Conservation (phyloP, 2,797 vertebrate genomes). For the Chlorospingus flavigularis region DNA sequence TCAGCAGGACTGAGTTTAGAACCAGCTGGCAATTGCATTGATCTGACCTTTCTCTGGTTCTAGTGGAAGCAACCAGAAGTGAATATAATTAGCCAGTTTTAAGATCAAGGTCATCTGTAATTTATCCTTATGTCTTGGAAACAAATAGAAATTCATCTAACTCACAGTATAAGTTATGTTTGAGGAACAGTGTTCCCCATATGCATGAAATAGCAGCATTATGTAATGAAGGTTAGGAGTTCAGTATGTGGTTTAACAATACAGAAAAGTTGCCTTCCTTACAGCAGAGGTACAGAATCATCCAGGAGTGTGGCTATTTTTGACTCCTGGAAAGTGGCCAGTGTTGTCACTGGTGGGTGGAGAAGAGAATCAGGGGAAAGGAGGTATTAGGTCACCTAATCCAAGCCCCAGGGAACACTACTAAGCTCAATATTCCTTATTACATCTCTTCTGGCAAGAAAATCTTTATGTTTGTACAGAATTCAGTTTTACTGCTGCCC, state of each 20-base stretch:
- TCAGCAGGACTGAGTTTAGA: background rate
- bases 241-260: background rate
- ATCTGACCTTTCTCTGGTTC: background rate
- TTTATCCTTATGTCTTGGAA: background rate
- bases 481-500: background rate
- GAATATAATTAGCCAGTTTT: background rate
- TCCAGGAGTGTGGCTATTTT: background rate
- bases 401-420: background rate
- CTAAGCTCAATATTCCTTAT: background rate
- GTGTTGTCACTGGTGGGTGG: background rate
- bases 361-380: background rate
- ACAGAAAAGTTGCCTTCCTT: background rate
- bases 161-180: fast-evolving
- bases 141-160: background rate
- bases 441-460: background rate
- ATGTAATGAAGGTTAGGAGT: background rate
- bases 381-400: conserved; percentile 45
- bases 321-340: conserved; percentile 23
- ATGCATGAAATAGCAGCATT: background rate
- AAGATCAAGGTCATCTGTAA: background rate
- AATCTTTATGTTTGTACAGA: background rate
- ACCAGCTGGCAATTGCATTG: background rate
- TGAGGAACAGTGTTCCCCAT: background rate
- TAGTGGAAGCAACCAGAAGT: background rate
- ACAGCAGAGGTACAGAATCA: background rate